Evolutionary conservation across 2,797 vertebrate genomes (phyloP).

Genomic region (Pangasius larnaudii): DNA sequence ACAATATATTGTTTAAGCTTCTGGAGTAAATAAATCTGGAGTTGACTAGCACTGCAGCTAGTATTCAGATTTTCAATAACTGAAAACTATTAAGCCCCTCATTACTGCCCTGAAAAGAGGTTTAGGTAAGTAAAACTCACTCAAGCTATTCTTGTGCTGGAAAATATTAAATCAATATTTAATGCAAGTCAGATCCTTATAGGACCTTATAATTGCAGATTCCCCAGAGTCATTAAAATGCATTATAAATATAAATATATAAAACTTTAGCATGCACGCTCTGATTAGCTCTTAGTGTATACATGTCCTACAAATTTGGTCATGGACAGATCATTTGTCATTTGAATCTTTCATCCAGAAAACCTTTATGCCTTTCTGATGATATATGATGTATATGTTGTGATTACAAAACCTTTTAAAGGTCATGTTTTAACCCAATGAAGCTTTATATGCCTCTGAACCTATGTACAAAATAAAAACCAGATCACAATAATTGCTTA

Average conservation of each 20-base stretch:
- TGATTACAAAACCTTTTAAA: background rate
- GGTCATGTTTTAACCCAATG: background rate
- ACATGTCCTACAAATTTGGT: background rate
- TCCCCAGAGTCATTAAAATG: constrained; percentile 24
- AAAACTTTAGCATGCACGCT: background rate
- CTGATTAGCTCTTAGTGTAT: constrained; percentile 1
- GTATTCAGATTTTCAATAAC: background rate
- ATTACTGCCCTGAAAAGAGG: background rate
- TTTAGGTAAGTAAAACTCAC: background rate
- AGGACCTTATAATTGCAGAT: background rate
- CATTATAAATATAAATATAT: too few relatives aligned
- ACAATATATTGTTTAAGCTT: background rate
- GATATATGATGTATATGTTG: background rate
- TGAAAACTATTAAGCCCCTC: background rate
- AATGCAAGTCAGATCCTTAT: background rate
- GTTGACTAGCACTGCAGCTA: background rate
- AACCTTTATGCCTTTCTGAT: background rate
- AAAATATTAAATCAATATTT: constrained; percentile 5
- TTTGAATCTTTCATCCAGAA: background rate
- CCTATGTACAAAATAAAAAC: background rate
- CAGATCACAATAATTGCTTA: background rate
- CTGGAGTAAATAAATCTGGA: background rate
- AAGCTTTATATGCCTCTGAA: background rate
- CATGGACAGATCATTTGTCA: background rate
- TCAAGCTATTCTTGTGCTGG: background rate